Percentiles rank a stretch among this genome's conserved stretches.
These are phyloP conservation scores for Tarsius wallacei DNA, from an alignment of 2,797 vertebrate species.

Conservation along the genomic window DNA sequence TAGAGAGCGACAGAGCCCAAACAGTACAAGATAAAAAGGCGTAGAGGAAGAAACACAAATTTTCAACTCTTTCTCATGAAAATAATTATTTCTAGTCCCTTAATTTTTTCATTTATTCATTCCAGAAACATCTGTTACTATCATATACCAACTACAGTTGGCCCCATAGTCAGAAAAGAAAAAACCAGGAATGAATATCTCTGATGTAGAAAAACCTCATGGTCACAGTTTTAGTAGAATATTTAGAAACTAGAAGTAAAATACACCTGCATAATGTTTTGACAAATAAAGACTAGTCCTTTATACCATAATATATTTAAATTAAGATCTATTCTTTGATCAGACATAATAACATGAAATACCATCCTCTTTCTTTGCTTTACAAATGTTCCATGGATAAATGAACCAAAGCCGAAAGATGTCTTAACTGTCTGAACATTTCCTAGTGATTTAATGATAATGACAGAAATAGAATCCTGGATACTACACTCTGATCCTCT, in stretches of 20 bases:
- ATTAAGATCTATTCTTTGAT: background rate
- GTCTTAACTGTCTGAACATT: background rate
- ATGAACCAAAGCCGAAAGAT: constrained; percentile 21
- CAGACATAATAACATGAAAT: background rate
- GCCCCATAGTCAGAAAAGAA: constrained; percentile 6
- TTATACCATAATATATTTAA: background rate
- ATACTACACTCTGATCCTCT: background rate
- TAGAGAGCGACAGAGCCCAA: background rate
- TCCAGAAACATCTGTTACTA: background rate
- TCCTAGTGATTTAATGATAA: background rate
- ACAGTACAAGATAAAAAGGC: background rate
- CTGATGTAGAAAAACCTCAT: background rate
- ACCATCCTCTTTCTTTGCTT: background rate
- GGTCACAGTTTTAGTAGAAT: background rate
- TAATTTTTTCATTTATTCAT: constrained; percentile 41
- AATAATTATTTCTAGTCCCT: background rate
- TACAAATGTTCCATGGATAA: constrained; percentile 40
- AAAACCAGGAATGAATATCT: background rate
- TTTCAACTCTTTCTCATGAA: background rate
- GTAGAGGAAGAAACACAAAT: background rate
- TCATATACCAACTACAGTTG: background rate
- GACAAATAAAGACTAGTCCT: constrained; percentile 8
- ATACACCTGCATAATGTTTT: background rate
- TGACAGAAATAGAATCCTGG: constrained; percentile 12
- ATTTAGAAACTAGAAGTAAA: constrained; percentile 13